Base-by-base conservation (phyloP, 2,888 invertebrate species). In the Erannis defoliaria region DNA sequence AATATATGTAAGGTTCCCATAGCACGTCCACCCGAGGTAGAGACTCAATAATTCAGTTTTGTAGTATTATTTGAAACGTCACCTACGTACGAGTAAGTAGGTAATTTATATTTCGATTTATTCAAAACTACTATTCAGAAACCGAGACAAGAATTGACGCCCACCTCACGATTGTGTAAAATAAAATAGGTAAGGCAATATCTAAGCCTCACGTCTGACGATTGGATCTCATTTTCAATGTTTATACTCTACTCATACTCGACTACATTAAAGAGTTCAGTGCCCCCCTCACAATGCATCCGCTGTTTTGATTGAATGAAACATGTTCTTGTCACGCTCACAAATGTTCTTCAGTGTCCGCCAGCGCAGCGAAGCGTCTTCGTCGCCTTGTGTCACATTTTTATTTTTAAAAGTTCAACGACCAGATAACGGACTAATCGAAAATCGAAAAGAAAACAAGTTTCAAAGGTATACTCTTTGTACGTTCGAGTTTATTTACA, bases 231-330 rank as follows among this genome's bases (percentile, higher is more conserved):
- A 67, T 77, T 73, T 76, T 75, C 78, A 80, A 80, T 80, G 76
- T 77, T 78, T 77, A 80, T 78, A 55, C 50, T 14, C 56, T 60
- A 58, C 62, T 65, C 68, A 66, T 75, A 78, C 75, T 48, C 68
- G n/a, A 26, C 46, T 54, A 48, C 26, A 60, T 55, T 66, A 55
- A 53, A 49, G 67, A 74, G 79, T 81, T 84, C 82, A 77, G 46
- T 78, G 75, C 84, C 69, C 67, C 62, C 57, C 58, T 62, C 67
- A 77, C 72, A 77, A 75, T 76, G 76, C 82, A 79, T 82, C 81
- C 82, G 81, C 78, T 81, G 80, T 75, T 80, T 84, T 86, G 84
- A 88, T 88, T 89, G 80, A 89, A 87, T 83, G 80, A 86, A 82
- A 83, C 78, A 77, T 78, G 78, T 71, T 68, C 74, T 72, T 73